A percentile compares a stretch with the other conserved stretches of the same genome.
Conservation (phyloP, 1,140 invertebrate genomes). For the Sycophaga agraensis region DNA sequence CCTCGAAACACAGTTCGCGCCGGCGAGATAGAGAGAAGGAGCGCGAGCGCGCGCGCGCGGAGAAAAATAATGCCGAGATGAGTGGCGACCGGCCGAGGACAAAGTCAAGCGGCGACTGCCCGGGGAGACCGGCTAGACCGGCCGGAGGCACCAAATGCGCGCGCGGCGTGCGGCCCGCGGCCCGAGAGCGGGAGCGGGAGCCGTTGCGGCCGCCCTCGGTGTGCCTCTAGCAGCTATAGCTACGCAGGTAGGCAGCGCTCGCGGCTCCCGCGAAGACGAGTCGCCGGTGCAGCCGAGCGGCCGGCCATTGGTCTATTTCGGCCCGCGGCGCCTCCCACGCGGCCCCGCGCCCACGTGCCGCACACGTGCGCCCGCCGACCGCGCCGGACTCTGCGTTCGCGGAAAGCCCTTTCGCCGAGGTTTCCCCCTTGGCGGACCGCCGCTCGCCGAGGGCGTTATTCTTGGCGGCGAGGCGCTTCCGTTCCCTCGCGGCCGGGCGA, state of each 20-base stretch:
- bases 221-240: background rate
- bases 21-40: background rate
- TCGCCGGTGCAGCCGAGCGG: no score
- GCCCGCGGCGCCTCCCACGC: no score
- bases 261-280: background rate
- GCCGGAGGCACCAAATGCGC: background rate
- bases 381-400: no score
- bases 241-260: background rate
- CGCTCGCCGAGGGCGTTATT: no score
- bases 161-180: no score
- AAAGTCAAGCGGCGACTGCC: constrained; percentile 11
- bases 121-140: background rate
- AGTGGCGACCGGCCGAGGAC: constrained; percentile 5
- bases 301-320: no score
- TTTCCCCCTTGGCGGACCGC: no score
- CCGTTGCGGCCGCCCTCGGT: background rate
- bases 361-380: no score
- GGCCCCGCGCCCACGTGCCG: no score
- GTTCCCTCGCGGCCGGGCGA: no score
- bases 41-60: background rate
- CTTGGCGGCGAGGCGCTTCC: no score
- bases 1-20: background rate
- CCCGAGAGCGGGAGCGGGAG: background rate
- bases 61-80: background rate
- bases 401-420: no score